A percentile compares a stretch with the other conserved stretches of the same genome.
Evolutionary conservation across 2,888 invertebrate species (phyloP).

Genomic region (Epinotia ramella): DNA sequence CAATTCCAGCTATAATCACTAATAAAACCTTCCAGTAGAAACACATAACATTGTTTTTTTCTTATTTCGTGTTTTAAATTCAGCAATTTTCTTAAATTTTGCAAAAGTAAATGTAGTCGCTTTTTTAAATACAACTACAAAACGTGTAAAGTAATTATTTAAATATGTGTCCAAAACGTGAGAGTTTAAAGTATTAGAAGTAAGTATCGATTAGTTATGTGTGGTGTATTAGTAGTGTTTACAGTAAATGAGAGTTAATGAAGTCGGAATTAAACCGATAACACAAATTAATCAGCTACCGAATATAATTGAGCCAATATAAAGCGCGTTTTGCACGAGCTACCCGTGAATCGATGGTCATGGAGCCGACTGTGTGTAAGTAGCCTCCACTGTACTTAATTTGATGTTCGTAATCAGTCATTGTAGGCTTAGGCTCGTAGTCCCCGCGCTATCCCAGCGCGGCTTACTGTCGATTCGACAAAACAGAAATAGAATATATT

Average conservation of each 20-base stretch:
- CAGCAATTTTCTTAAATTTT: too few species aligned
- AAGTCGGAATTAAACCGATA: conserved; percentile 64
- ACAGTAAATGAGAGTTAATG: conserved; percentile 52
- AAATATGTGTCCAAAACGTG: too few species aligned
- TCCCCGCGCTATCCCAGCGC: neutral
- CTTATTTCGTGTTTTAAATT: too few species aligned
- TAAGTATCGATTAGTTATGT: conserved; percentile 27
- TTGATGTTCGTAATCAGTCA: neutral
- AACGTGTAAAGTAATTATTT: too few species aligned
- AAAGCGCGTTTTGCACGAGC: conserved; percentile 47
- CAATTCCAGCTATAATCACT: too few species aligned
- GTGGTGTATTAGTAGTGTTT: conserved; percentile 30
- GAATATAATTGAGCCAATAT: conserved; percentile 54
- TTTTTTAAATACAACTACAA: too few species aligned
- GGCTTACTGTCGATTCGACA: neutral
- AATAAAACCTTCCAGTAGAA: too few species aligned
- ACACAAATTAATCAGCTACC: conserved; percentile 64
- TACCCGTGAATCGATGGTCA: conserved; percentile 54
- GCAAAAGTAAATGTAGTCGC: too few species aligned
- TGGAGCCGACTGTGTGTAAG: conserved; percentile 60
- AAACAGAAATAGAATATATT: neutral
- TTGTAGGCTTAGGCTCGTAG: neutral
- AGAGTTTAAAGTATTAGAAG: neutral
- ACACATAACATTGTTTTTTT: too few species aligned
- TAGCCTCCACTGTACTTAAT: conserved; percentile 31